These are phyloP conservation scores for Trachemys scripta DNA, from an alignment of 2,113 vertebrate genomes.

Conservation along the genomic window DNA sequence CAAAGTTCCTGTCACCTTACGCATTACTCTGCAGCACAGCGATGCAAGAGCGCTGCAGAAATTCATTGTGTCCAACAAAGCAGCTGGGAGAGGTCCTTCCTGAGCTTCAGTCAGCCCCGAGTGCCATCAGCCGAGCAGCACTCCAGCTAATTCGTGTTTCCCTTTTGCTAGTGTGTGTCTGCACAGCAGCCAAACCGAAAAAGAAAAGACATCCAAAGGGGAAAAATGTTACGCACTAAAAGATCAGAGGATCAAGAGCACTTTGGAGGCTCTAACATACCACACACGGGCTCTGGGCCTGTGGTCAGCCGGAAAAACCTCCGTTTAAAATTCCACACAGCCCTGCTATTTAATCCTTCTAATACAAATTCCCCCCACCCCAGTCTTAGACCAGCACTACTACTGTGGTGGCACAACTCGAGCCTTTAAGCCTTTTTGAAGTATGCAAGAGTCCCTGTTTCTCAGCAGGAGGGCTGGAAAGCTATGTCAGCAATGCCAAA, in stretches of 20 bases:
- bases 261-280: constrained; percentile 76
- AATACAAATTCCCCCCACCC: constrained; percentile 77
- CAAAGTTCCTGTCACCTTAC: not conserved
- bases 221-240: constrained; percentile 72
- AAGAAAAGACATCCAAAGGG: constrained; percentile 46
- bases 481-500: constrained; percentile 79
- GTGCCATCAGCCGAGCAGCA: not conserved
- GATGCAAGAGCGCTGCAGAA: not conserved
- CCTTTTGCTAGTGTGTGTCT: constrained; percentile 30
- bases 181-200: constrained; percentile 49
- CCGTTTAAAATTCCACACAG: constrained; percentile 81
- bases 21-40: not conserved
- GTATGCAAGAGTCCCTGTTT: constrained; percentile 81
- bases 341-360: constrained; percentile 80
- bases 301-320: constrained; percentile 78
- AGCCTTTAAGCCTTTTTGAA: constrained; percentile 81
- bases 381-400: constrained; percentile 72
- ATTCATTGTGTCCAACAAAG: not conserved
- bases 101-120: not conserved
- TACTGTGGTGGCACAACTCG: constrained; percentile 74
- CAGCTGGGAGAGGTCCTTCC: not conserved
- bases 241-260: constrained; percentile 77
- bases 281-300: constrained; percentile 76
- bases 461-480: constrained; percentile 81
- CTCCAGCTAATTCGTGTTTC: not conserved